These are phyloP conservation scores for Pheosia tremula DNA, from an alignment of 2,888 invertebrate species.

Conservation along the genomic window DNA sequence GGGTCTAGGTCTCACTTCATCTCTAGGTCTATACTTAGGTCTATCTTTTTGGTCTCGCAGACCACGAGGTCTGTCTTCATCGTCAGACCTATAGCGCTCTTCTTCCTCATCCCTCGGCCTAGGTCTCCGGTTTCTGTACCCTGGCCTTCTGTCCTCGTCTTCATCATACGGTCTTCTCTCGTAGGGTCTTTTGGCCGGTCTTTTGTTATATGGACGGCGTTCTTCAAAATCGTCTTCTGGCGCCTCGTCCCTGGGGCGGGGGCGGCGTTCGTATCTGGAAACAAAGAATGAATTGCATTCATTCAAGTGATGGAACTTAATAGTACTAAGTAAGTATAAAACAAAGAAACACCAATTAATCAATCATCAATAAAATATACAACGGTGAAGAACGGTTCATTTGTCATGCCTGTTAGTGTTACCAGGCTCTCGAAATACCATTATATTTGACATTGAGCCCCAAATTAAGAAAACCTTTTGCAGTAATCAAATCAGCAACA, in stretches of 20 bases:
- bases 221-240: constrained; percentile 68
- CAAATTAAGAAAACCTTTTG: no score
- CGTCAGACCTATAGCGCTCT: constrained; percentile 50
- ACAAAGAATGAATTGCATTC: neutral
- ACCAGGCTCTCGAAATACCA: no score
- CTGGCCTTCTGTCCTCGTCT: constrained; percentile 63
- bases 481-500: no score
- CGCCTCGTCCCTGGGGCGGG: constrained; percentile 72
- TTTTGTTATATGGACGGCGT: constrained; percentile 68
- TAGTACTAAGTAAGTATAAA: no score
- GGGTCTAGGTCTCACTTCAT: constrained; percentile 47
- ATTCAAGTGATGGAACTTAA: no score
- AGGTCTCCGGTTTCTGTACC: constrained; percentile 52
- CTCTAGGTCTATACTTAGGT: constrained; percentile 30
- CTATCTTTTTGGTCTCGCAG: constrained; percentile 37
- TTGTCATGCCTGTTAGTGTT: no score
- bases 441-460: no score
- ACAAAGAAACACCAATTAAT: no score
- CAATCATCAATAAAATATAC: no score
- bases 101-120: constrained; percentile 69
- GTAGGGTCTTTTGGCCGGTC: constrained; percentile 57
- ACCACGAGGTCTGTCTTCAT: constrained; percentile 46
- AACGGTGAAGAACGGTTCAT: no score
- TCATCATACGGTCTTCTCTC: constrained; percentile 66
- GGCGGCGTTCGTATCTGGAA: constrained; percentile 78